Percentiles rank a stretch among this genome's conserved stretches.
phyloP scores from a whole-genome alignment of 2,797 vertebrate genomes.

The Ciconia nigra region DNA sequence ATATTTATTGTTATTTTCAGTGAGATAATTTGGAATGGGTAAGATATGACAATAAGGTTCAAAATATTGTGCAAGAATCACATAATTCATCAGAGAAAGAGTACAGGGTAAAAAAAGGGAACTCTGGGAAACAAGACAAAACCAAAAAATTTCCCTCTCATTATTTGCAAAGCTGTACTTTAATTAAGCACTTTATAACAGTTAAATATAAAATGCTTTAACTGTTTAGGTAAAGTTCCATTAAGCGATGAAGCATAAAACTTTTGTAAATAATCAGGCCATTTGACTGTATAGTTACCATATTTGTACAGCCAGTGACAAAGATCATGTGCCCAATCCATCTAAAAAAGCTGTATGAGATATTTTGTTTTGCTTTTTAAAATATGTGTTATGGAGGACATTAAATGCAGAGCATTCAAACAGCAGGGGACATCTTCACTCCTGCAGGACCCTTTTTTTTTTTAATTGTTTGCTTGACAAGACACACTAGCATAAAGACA shows the following conservation, averaged over 20 bases:
- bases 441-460: not conserved
- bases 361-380: not conserved
- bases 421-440: not conserved
- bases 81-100: not conserved
- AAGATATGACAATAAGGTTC: constrained; percentile 13
- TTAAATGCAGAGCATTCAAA: not conserved
- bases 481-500: not conserved
- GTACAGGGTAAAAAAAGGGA: not conserved
- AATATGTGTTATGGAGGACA: not conserved
- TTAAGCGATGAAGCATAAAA: not conserved
- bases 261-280: not conserved
- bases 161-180: constrained; percentile 10
- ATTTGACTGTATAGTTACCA: not conserved
- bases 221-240: not conserved
- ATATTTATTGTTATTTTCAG: not conserved
- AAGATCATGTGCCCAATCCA: not conserved
- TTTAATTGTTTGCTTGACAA: not conserved
- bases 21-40: constrained; percentile 54
- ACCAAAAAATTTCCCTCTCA: not conserved
- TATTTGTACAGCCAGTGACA: not conserved
- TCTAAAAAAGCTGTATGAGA: not conserved
- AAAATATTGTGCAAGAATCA: constrained; percentile 4
- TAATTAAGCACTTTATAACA: not conserved
- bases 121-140: not conserved
- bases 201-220: not conserved